These are phyloP conservation scores for Acropora tenuis DNA, from an alignment of 64 coral and sea anemone genomes.

Conservation along the genomic window DNA sequence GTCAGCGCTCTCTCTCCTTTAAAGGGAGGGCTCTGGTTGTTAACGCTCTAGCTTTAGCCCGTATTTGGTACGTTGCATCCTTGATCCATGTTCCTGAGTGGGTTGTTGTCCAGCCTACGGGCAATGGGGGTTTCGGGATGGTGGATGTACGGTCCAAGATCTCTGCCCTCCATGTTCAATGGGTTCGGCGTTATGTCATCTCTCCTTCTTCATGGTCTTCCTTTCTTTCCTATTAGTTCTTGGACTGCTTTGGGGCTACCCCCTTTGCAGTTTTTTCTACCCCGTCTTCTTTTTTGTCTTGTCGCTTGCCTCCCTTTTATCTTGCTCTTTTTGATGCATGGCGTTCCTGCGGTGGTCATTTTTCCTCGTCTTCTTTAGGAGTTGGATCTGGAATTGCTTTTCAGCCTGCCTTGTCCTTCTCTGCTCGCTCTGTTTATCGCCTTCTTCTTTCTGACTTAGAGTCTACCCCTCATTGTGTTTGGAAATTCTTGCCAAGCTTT, in stretches of 20 bases:
- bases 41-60: conserved; percentile 15
- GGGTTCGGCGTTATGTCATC: neutral
- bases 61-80: conserved; percentile 14
- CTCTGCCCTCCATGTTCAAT: neutral
- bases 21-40: neutral
- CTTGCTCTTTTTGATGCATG: neutral
- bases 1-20: neutral
- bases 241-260: neutral
- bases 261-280: neutral
- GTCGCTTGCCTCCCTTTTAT: neutral
- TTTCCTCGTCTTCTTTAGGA: neutral
- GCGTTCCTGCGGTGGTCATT: neutral
- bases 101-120: conserved; percentile 15
- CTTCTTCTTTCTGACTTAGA: neutral
- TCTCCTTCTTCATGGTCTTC: neutral
- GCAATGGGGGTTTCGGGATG: conserved; percentile 12
- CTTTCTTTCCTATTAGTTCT: neutral
- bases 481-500: neutral
- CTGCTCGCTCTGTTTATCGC: neutral
- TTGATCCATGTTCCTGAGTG: neutral
- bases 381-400: no score
- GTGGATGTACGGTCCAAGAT: neutral
- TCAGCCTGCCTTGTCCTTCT: neutral
- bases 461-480: neutral
- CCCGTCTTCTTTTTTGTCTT: neutral